phyloP scores from a whole-genome alignment of 2,797 vertebrate species.

The Phyllotis vaccarum region DNA sequence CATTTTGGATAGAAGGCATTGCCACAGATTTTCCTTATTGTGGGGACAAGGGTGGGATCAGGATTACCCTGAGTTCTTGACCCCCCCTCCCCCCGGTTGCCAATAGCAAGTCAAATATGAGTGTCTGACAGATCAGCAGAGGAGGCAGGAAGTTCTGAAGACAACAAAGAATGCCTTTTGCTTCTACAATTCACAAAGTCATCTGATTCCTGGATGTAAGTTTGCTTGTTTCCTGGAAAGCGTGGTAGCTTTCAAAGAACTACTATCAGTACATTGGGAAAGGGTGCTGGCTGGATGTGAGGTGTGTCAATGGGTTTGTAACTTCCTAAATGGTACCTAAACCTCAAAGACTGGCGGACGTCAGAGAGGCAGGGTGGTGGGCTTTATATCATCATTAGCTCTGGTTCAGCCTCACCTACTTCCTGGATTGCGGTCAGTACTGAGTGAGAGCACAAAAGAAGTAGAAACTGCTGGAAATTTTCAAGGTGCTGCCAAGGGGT shows the following conservation, averaged over 20 bases:
- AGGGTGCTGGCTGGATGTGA: neutral
- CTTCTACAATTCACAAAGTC: neutral
- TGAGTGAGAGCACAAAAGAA: neutral
- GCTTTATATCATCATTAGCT: neutral
- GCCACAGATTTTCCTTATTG: neutral
- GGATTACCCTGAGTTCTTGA: neutral
- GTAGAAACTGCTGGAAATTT: too few relatives aligned
- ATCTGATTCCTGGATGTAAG: constrained; percentile 1
- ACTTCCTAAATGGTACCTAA: neutral
- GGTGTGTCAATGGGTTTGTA: neutral
- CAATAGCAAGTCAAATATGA: neutral
- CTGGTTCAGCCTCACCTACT: neutral
- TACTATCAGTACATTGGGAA: neutral
- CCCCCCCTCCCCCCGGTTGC: neutral
- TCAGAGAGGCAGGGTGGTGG: neutral
- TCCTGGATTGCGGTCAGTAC: neutral
- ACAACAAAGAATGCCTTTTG: neutral
- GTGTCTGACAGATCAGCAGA: neutral
- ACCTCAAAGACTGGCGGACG: neutral
- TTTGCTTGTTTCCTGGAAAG: constrained; percentile 18
- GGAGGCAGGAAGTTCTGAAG: neutral
- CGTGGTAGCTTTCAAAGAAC: neutral
- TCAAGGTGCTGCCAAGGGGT: neutral
- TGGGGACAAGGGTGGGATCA: accelerated
- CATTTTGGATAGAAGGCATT: neutral